These are phyloP conservation scores for Zaprionus camerounensis DNA, from an alignment of 1,140 invertebrate species.

Conservation along the genomic window DNA sequence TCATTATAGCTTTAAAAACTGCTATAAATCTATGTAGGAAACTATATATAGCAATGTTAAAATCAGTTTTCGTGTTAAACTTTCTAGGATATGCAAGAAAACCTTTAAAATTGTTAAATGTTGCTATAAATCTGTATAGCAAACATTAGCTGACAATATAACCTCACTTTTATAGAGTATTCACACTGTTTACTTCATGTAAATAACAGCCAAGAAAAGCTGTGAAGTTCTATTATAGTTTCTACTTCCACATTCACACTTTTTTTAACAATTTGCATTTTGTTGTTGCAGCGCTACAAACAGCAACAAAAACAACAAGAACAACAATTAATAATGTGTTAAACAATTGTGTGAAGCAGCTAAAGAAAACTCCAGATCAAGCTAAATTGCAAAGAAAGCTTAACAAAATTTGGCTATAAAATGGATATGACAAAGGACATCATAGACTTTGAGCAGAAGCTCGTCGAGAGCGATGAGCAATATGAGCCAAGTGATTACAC, in stretches of 20 bases:
- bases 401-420: conserved; percentile 1
- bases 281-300: background rate
- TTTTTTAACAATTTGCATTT: background rate
- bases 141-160: background rate
- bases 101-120: background rate
- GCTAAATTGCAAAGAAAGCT: background rate
- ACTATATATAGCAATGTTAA: background rate
- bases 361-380: background rate
- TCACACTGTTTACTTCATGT: background rate
- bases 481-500: conserved; percentile 66
- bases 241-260: background rate
- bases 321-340: background rate
- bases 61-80: background rate
- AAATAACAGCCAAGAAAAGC: background rate
- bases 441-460: conserved; percentile 72
- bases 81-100: background rate
- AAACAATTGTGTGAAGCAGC: background rate
- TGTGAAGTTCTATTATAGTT: background rate
- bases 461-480: conserved; percentile 58
- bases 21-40: background rate
- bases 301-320: background rate
- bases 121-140: background rate
- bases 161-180: background rate
- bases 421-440: conserved; percentile 84
- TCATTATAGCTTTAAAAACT: background rate